These are phyloP conservation scores for Caenorhabditis sulstoni DNA, from an alignment of 2,888 invertebrate genomes.

Conservation along the genomic window DNA sequence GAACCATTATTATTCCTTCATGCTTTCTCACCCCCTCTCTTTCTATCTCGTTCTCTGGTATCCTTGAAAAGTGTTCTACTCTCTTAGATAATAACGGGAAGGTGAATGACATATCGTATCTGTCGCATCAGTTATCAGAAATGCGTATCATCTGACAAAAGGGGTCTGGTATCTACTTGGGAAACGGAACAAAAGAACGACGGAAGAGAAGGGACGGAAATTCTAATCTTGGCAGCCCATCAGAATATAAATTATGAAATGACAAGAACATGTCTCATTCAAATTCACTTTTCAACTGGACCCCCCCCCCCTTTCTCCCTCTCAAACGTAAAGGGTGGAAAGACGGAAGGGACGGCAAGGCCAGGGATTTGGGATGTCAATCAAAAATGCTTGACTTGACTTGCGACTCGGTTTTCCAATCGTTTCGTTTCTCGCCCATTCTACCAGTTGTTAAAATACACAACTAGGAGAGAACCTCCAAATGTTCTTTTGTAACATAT, in stretches of 20 bases:
- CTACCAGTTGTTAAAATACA: background rate
- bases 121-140: constrained; percentile 43
- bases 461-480: background rate
- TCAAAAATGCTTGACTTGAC: constrained; percentile 61
- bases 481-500: background rate
- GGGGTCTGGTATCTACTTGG: constrained; percentile 27
- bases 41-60: background rate
- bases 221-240: constrained; percentile 55
- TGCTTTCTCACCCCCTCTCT: constrained; percentile 17
- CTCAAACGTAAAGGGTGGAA: background rate
- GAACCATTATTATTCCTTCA: constrained; percentile 29
- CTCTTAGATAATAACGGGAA: constrained; percentile 58
- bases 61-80: constrained; percentile 34
- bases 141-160: constrained; percentile 34
- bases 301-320: background rate
- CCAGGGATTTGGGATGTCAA: constrained; percentile 57
- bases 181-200: constrained; percentile 17
- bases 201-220: constrained; percentile 37
- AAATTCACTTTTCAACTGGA: constrained; percentile 40
- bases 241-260: constrained; percentile 60
- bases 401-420: constrained; percentile 32
- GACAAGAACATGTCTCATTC: constrained; percentile 58
- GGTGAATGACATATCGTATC: constrained; percentile 58
- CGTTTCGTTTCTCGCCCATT: too few species aligned
- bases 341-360: constrained; percentile 26